A percentile compares a stretch with the other conserved stretches of the same genome.
Evolutionary conservation across 2,888 invertebrate genomes (phyloP).

Genomic region (Tyria jacobaeae): DNA sequence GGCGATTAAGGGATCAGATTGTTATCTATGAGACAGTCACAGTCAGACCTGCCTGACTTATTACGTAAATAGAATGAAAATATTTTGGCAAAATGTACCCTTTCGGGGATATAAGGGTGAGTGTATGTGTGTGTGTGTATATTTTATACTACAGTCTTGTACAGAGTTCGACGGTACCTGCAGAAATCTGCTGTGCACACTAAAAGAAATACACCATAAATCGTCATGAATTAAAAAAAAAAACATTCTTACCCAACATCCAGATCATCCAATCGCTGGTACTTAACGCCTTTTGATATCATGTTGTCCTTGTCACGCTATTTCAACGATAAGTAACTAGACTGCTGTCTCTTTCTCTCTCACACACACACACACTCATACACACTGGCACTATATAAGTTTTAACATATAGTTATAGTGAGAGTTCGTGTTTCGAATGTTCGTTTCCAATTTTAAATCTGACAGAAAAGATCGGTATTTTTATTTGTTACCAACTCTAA

Average conservation of each 20-base stretch:
- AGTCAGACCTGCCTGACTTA: too few relatives aligned
- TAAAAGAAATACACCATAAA: too few relatives aligned
- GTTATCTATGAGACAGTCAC: too few relatives aligned
- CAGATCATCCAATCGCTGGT: constrained; percentile 69
- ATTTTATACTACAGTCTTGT: too few relatives aligned
- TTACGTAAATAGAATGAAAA: too few relatives aligned
- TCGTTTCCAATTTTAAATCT: constrained; percentile 19
- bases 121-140: too few relatives aligned
- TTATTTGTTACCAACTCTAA: too few relatives aligned
- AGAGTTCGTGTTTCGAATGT: constrained; percentile 38
- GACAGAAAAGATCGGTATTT: constrained; percentile 24
- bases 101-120: too few relatives aligned
- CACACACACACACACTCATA: constrained; percentile 34
- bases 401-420: constrained; percentile 27
- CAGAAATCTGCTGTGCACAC: too few relatives aligned
- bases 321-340: constrained; percentile 19
- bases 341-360: constrained; percentile 50
- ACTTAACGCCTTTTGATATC: constrained; percentile 70
- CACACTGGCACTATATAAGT: constrained; percentile 35
- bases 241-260: constrained; percentile 73
- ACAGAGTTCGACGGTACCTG: too few relatives aligned
- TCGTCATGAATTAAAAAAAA: constrained; percentile 11
- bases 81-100: too few relatives aligned
- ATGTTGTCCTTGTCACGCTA: constrained; percentile 55
- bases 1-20: too few relatives aligned